phyloP scores from a whole-genome alignment of 2,113 vertebrate species.

The Nettapus auritus region DNA sequence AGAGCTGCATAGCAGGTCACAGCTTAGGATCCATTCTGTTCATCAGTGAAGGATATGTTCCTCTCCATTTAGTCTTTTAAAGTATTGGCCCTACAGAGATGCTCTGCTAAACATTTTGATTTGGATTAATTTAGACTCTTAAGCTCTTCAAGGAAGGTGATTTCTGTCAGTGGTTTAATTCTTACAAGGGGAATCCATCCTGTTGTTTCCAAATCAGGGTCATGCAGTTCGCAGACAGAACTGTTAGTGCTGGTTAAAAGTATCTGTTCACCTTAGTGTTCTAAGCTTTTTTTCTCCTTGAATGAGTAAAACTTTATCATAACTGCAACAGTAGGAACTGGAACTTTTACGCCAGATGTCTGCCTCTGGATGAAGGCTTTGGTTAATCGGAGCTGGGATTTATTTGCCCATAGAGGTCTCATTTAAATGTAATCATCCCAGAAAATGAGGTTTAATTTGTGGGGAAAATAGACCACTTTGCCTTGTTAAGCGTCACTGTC shows the following conservation, averaged over 20 bases:
- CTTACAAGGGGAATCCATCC: neutral
- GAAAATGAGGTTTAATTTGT: constrained; percentile 35
- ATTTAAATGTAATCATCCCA: constrained; percentile 16
- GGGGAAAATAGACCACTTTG: neutral
- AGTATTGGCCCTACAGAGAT: neutral
- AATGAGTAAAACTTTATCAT: neutral
- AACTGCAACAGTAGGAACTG: neutral
- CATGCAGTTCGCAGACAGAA: neutral
- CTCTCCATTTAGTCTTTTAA: neutral
- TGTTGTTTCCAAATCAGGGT: neutral
- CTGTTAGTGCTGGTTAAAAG: neutral
- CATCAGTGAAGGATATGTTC: neutral
- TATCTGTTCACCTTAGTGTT: neutral
- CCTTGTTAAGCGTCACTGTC: neutral
- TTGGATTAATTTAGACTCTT: neutral
- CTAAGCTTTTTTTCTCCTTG: neutral
- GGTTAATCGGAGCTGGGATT: neutral
- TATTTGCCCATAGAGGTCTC: neutral
- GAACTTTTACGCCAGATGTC: neutral
- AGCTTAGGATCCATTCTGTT: neutral
- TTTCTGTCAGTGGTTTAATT: neutral
- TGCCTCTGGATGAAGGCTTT: constrained; percentile 10
- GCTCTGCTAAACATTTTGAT: neutral
- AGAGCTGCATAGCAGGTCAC: neutral
- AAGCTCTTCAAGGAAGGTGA: neutral